phyloP scores from a whole-genome alignment of 2,888 invertebrate genomes.

The Caenorhabditis macrosperma region DNA sequence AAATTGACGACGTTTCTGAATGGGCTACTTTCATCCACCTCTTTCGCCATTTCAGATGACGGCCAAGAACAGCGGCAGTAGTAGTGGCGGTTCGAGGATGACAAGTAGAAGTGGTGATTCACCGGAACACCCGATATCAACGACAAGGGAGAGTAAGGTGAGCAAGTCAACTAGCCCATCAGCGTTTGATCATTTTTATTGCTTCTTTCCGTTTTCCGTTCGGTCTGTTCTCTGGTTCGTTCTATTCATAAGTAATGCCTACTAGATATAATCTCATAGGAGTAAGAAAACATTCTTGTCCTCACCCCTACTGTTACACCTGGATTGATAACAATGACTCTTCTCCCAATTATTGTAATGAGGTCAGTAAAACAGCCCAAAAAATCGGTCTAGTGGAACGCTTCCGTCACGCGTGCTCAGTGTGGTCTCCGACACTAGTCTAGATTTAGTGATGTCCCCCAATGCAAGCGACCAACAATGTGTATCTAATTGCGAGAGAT shows the following conservation, averaged over 20 bases:
- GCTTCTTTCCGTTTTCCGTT: constrained; percentile 1
- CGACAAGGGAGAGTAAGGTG: constrained; percentile 46
- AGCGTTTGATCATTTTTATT: neutral
- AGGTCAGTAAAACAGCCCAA: constrained; percentile 26
- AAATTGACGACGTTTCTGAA: constrained; percentile 33
- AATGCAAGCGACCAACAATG: constrained; percentile 39
- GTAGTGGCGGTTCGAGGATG: constrained; percentile 24
- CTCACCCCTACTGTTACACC: constrained; percentile 24
- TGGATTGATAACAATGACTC: constrained; percentile 12
- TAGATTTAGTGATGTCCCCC: constrained; percentile 20
- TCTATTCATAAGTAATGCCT: too few relatives aligned
- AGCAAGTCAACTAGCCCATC: constrained; percentile 28
- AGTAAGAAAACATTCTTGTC: constrained; percentile 21
- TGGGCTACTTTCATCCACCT: constrained; percentile 5
- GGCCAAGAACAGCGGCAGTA: constrained; percentile 30
- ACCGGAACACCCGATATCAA: constrained; percentile 44
- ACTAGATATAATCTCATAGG: too few relatives aligned
- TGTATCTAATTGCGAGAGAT: constrained; percentile 56
- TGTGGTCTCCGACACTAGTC: constrained; percentile 20
- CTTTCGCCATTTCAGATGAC: constrained; percentile 25
- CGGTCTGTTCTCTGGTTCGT: too few relatives aligned
- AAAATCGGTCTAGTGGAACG: constrained; percentile 1
- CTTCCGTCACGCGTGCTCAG: constrained; percentile 23
- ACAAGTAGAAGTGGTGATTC: constrained; percentile 24
- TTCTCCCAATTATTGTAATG: neutral